Conservation (phyloP, 2,113 vertebrate genomes). For the Lamprologus tigripictilis region DNA sequence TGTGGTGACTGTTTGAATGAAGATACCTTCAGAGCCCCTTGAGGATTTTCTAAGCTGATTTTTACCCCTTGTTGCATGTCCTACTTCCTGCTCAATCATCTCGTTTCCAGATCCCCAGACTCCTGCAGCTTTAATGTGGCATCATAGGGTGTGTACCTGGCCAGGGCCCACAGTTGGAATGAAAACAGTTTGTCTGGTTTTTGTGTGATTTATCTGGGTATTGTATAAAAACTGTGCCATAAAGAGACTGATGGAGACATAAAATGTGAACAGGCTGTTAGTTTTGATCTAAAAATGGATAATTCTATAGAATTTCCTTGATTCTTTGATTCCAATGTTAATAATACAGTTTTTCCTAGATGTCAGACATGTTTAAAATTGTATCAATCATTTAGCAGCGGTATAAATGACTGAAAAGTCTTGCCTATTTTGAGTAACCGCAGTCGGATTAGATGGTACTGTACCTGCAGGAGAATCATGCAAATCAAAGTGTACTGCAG, state of each 20-base stretch:
- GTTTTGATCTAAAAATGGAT: background rate
- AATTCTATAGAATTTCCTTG: background rate
- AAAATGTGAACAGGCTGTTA: background rate
- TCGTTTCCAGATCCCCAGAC: constrained; percentile 34
- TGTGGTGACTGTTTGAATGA: constrained; percentile 21
- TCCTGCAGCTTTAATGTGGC: constrained; percentile 44
- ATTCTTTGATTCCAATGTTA: background rate
- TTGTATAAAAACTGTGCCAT: background rate
- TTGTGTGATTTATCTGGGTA: constrained; percentile 13
- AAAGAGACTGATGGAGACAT: background rate
- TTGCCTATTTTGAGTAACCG: background rate
- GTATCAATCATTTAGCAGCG: background rate
- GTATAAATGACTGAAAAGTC: background rate
- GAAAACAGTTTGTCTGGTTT: constrained; percentile 25
- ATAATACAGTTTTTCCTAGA: background rate
- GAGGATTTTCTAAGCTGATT: constrained; percentile 37
- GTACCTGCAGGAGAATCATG: background rate
- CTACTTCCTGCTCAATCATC: constrained; percentile 26
- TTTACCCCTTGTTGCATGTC: constrained; percentile 41
- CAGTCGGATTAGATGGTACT: background rate
- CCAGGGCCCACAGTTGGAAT: constrained; percentile 6
- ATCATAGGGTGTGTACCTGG: constrained; percentile 48
- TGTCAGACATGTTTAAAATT: background rate
- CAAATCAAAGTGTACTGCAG: background rate
- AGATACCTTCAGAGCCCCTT: constrained; percentile 26